These are phyloP conservation scores for Diaprepes abbreviatus DNA, from an alignment of 2,888 invertebrate genomes.

Conservation along the genomic window DNA sequence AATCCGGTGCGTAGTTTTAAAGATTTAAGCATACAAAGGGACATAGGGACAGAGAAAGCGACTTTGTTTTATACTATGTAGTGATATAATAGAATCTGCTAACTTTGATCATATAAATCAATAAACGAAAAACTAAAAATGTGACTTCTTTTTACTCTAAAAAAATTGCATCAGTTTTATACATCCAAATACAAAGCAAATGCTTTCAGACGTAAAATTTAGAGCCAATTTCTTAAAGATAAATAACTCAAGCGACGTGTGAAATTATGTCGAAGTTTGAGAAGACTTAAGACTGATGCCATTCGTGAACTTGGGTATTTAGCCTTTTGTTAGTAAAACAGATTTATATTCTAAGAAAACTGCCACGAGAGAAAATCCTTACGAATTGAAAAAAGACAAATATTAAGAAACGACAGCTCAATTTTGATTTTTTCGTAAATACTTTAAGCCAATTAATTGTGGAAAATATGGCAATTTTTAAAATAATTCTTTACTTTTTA, in stretches of 20 bases:
- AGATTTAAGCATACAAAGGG: no score
- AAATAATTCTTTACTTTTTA: no score
- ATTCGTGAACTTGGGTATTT: constrained; percentile 42
- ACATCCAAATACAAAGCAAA: constrained; percentile 18
- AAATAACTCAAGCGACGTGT: constrained; percentile 50
- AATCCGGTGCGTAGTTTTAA: no score
- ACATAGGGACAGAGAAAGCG: no score
- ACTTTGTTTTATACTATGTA: no score
- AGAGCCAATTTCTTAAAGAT: constrained; percentile 49
- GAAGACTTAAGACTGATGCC: constrained; percentile 46
- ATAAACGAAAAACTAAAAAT: neutral
- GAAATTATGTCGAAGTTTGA: constrained; percentile 51
- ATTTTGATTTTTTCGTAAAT: neutral
- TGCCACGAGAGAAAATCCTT: constrained; percentile 30
- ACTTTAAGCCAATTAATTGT: no score
- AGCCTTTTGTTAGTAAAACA: constrained; percentile 49
- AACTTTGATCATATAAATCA: no score
- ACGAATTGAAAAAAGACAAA: constrained; percentile 20
- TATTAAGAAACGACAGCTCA: constrained; percentile 5
- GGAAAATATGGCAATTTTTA: no score
- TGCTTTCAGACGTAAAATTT: constrained; percentile 41
- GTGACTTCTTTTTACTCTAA: constrained; percentile 16
- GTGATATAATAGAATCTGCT: no score
- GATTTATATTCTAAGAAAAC: constrained; percentile 46
- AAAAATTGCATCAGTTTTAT: constrained; percentile 13